Evolutionary conservation across 2,113 vertebrate species (phyloP), one percentile per base, ranked within the genome.

Genomic region (Galemys pyrenaicus): DNA sequence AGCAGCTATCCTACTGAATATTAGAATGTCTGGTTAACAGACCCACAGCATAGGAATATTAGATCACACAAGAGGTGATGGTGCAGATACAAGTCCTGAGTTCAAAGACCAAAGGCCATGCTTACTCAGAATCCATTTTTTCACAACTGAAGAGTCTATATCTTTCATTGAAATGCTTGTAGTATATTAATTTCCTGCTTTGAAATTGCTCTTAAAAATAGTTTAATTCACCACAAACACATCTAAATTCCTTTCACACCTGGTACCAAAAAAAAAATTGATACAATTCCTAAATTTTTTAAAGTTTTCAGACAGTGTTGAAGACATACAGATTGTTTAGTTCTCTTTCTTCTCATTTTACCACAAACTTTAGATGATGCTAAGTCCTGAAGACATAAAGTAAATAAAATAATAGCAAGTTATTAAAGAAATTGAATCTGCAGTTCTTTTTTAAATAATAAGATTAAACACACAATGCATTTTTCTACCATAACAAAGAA

Each of bases 401-500:
- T 65, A 46, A 77, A 65, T 91, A 92, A 84, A 70, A 80, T 19
- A n/a, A n/a, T 86, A 88, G 19, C 30, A 62, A 89, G 56, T 89
- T 94, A 92, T 93, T 77, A 79, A 86, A 84, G 44, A 95, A 79
- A 93, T 39, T 96, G 86, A 91, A 91, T 86, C 56, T 92, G 39
- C 39, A 87, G 67, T 65, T 91, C 39, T 94, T 82, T 87, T 75
- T 84, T 70, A 24, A 95, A 96, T 96, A 96, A 95, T 92, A 86
- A 86, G 67, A 95, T 94, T 87, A 94, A 93, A 89, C 89, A 85
- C 75, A 54, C 51, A 12, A 65, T 94, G 51, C 79, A 87, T 93
- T 96, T n/a, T 95, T 65, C 68, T 87, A 60, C 70, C 74, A 74
- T 62, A 91, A 95, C 79, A 80, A 94, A 96, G 54, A 8, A 41